Base-by-base conservation (phyloP, 30 jellyfish, hydroid and myxozoan genomes). In the Aurelia coerulea region DNA sequence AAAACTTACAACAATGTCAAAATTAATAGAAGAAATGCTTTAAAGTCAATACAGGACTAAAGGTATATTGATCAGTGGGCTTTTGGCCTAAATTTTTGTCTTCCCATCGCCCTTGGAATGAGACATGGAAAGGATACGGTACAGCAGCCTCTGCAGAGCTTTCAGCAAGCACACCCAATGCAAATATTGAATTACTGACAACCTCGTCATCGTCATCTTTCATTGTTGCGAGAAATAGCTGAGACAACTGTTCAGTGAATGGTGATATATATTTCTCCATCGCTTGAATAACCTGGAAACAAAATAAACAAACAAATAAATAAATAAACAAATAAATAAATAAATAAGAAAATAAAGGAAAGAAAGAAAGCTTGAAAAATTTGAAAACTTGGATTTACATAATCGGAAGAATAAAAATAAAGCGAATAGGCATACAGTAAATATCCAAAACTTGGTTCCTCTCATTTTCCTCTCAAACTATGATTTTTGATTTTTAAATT, bases 131-230 rank as follows among this genome's bases (percentile, higher is more conserved):
- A 89, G 82, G 95, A 74, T 79, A 90, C 97, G 84, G 79, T 3
- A 78, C 51, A 23, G 84, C 78, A 1, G 63, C 81, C 2, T 78
- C 96, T 62, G 85, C 69, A 13, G 85, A 94, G 52, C 82, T 60
- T 79, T 86, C 98, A 23, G 89, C 93, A 15, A 85, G 75, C 15
- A 92, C 98, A 75, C 98, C 98, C 18, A 92, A 8, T 12, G 94
- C 98, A 75, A 85, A 92, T 13, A 90, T 84, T 31, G 98, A 74
- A 63, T 92, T 92, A 52, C 98, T 92, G 16, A 88, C 56, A 53
- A 92, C 98, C 65, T 92, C 98, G 7, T 86, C 96, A 68, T 92
- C 98, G 5, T 46, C 69, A 65, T 92, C 98, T 34, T 80, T 78
- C 83, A 92, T 35, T n/a, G 91, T 78, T 16, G 32, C 74, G 1